These are phyloP conservation scores for Symphodus melops DNA, from an alignment of 2,113 vertebrate species.

Conservation along the genomic window DNA sequence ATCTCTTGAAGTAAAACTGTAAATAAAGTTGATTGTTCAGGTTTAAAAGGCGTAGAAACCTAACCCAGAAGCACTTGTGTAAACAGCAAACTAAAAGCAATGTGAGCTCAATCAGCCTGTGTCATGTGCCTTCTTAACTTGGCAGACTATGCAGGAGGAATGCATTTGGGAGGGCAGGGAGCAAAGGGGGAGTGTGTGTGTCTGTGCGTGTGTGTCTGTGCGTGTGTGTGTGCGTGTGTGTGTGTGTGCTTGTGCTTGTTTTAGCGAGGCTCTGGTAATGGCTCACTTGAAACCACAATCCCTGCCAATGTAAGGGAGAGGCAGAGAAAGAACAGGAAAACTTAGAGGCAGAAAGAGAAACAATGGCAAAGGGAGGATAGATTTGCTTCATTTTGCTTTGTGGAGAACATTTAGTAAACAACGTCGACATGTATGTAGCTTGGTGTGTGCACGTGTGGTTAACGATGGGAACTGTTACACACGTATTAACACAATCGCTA, in stretches of 20 bases:
- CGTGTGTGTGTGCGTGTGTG: conserved; percentile 30
- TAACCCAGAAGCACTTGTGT: conserved; percentile 43
- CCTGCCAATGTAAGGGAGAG: conserved; percentile 24
- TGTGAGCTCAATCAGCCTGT: conserved; percentile 63
- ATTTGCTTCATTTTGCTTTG: background rate
- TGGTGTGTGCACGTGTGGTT: background rate
- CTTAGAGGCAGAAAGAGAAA: conserved; percentile 11
- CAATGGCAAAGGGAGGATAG: background rate
- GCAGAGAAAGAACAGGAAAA: background rate
- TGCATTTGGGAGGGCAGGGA: conserved; percentile 57
- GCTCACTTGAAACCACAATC: conserved; percentile 60
- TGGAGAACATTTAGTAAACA: background rate
- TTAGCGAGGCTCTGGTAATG: conserved; percentile 65
- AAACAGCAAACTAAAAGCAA: conserved; percentile 69
- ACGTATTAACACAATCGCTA: background rate
- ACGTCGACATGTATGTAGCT: background rate
- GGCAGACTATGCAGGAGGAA: conserved; percentile 71
- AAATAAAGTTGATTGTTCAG: conserved; percentile 19
- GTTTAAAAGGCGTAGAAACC: conserved; percentile 33
- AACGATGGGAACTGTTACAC: background rate
- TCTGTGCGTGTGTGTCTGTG: conserved; percentile 24
- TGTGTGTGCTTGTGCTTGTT: conserved; percentile 24
- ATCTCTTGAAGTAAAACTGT: background rate
- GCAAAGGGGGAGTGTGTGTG: conserved; percentile 27
- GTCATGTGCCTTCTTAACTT: conserved; percentile 77